Conservation (phyloP, 1,140 invertebrate genomes). For the Dinothrombium tinctorium region DNA sequence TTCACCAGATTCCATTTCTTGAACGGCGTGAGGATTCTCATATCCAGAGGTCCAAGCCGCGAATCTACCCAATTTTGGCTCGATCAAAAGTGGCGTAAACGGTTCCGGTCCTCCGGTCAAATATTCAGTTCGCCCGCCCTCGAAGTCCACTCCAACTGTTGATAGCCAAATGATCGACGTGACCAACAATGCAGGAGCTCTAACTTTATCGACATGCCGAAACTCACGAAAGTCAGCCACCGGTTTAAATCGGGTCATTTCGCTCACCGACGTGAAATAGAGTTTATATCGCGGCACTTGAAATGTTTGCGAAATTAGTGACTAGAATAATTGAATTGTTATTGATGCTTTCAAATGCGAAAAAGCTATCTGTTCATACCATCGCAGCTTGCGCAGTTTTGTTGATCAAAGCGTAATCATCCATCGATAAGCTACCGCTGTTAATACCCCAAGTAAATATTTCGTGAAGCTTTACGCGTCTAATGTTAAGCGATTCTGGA, state of each 20-base stretch:
- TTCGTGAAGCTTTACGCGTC: no score
- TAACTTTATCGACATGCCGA: neutral
- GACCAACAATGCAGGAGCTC: neutral
- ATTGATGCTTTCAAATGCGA: no score
- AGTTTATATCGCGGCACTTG: neutral
- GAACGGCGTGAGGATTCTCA: constrained; percentile 3
- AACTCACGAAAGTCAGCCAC: neutral
- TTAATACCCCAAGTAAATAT: no score
- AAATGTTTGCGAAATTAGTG: no score
- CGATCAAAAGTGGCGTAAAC: neutral
- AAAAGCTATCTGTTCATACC: no score
- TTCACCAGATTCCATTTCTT: neutral
- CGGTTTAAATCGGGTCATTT: neutral
- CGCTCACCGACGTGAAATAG: neutral
- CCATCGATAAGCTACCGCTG: neutral
- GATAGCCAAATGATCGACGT: neutral
- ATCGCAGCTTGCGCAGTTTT: constrained; percentile 1
- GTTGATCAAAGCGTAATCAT: neutral
- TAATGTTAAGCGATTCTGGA: no score
- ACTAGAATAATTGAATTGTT: no score
- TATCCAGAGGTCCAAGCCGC: constrained; percentile 5
- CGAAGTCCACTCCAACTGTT: neutral
- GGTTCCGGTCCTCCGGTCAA: neutral
- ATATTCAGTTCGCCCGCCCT: neutral
- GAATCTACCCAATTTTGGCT: constrained; percentile 2